phyloP scores from a whole-genome alignment of 2,113 vertebrate genomes.

The Oreochromis aureus region DNA sequence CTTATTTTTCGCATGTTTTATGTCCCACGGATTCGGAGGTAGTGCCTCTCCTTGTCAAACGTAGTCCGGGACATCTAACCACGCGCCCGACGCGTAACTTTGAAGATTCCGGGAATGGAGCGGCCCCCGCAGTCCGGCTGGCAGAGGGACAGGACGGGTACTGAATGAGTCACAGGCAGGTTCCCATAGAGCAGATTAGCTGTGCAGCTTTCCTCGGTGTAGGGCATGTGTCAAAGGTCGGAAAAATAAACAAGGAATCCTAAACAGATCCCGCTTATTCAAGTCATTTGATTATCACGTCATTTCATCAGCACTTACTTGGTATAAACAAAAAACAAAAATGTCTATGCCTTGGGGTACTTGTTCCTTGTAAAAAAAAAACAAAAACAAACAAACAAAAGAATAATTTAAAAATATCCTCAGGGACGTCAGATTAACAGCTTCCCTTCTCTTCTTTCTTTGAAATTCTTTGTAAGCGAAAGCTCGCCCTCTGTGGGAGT shows the following conservation, averaged over 20 bases:
- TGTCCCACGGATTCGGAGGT: background rate
- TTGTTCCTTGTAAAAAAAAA: background rate
- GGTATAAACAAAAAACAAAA: background rate
- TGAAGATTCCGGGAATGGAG: background rate
- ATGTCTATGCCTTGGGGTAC: too few relatives aligned
- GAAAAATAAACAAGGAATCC: background rate
- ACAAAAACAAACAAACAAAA: background rate
- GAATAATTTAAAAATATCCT: background rate
- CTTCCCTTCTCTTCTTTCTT: background rate
- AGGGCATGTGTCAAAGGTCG: background rate
- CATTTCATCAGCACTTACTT: background rate
- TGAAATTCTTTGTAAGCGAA: background rate
- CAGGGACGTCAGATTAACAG: background rate
- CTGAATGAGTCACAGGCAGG: slow-evolving; percentile 18
- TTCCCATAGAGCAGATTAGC: background rate
- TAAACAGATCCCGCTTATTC: background rate
- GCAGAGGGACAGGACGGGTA: background rate
- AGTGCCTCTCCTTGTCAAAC: background rate
- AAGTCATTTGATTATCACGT: background rate
- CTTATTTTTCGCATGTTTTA: slow-evolving; percentile 21
- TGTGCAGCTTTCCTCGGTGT: background rate
- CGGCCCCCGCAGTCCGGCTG: background rate
- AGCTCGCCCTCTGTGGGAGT: background rate
- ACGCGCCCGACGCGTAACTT: slow-evolving; percentile 21
- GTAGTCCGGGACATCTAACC: background rate